Base-by-base conservation (phyloP, 1,140 invertebrate species). In the Orius insidiosus region DNA sequence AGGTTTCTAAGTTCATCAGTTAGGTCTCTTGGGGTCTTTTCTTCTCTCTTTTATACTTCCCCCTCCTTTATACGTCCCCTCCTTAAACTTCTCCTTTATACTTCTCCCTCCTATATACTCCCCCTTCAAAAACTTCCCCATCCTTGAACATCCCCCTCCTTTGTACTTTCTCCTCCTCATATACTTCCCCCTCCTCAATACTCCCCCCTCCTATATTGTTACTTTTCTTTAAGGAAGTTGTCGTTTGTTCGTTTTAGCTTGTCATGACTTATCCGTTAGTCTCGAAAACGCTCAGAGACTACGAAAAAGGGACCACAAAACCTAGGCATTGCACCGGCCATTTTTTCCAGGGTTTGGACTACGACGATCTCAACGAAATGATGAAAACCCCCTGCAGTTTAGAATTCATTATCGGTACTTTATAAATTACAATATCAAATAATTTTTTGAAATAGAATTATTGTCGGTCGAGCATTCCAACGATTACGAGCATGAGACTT, bases 401-500 rank as follows among this genome's bases (percentile, higher is more conserved):
- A 37, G 76, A 82, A 60, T 95, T 95, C 63, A 89, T 73, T 16
- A 79, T 96, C 56, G 86, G 85, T 86, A 43, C 11, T 50, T 43
- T 35, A 24, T 30, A 33, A 15, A 19, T 7, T n/a, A 8, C n/a
- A 36, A 9, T 15, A 36, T 11, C 35, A 40, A 15, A 18, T 40
- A 45, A 39, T 52, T 3, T 51, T 47, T 46, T 14, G 49, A 52
- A 66, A 45, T 55, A 80, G 86, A 93, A 64, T 60, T 93, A 43
- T 53, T 86, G 10, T 71, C 78, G 55, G 80, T 87, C 1, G 74
- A 85, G 60, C 64, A 69, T 52, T 78, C 85, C 16, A 77, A 84
- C 52, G 75, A 88, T 51, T 97, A 93, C 68, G 76, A 90, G 54
- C 88, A 89, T 61, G 90, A 97, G 61, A 67, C 80, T 13, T 98